Percentiles rank a stretch among this genome's conserved stretches.
These are phyloP conservation scores for Coenonympha arcania DNA, from an alignment of 2,888 invertebrate genomes.

Conservation along the genomic window DNA sequence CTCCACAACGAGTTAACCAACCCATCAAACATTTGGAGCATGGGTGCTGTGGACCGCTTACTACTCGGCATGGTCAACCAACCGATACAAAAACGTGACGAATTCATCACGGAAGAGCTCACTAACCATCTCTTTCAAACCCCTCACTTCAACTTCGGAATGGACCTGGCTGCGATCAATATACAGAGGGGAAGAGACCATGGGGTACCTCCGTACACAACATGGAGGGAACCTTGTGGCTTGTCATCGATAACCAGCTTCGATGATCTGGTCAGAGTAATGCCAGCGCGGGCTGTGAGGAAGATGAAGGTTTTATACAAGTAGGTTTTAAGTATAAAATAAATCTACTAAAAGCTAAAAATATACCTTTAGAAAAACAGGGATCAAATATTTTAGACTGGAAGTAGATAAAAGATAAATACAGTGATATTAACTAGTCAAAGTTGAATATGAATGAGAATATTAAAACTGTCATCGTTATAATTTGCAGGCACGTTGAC, in stretches of 20 bases:
- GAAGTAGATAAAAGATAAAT: too few species aligned
- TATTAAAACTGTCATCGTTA: too few species aligned
- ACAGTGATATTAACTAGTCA: too few species aligned
- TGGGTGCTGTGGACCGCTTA: slow-evolving; percentile 85
- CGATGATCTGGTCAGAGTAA: slow-evolving; percentile 80
- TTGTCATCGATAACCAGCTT: slow-evolving; percentile 78
- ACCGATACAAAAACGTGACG: slow-evolving; percentile 84
- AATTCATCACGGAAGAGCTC: slow-evolving; percentile 85
- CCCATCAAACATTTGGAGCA: slow-evolving; percentile 80
- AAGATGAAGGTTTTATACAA: slow-evolving; percentile 76
- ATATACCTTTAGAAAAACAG: too few species aligned
- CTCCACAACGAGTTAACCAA: slow-evolving; percentile 85
- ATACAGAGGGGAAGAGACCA: slow-evolving; percentile 90
- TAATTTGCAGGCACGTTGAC: slow-evolving; percentile 75
- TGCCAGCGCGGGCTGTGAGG: slow-evolving; percentile 76
- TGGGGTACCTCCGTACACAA: slow-evolving; percentile 84
- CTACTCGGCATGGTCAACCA: slow-evolving; percentile 85
- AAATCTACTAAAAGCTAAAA: too few species aligned
- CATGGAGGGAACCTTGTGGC: slow-evolving; percentile 87
- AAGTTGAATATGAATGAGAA: background rate
- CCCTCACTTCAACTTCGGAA: slow-evolving; percentile 79
- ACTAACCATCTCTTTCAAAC: slow-evolving; percentile 90
- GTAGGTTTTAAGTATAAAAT: too few species aligned
- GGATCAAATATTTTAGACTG: too few species aligned
- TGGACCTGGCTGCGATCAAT: slow-evolving; percentile 91